Base-by-base conservation (phyloP, 1,140 invertebrate species). In the Drosophila pseudoananassae region DNA sequence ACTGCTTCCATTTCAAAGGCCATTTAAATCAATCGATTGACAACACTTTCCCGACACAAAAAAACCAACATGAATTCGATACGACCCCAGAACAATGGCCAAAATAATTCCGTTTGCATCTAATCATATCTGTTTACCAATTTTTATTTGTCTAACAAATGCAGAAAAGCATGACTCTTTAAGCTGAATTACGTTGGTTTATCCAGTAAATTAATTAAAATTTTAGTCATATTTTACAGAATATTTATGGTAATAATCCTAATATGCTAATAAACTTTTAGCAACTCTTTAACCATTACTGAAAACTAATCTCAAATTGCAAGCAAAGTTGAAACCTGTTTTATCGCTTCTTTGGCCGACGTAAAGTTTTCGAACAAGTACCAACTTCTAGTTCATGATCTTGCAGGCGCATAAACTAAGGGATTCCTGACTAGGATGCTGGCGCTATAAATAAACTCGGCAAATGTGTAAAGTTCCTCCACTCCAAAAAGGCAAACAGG, bases 391-490 rank as follows among this genome's bases (percentile, higher is more conserved):
- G 15, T 71, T 59, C 54, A 59, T 46, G 71, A 56, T 55, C 46
- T 65, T 46, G 25, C 47, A 51, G 23, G 27, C 45, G 71, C 71
- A 75, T 75, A 65, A 65, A 74, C 70, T 40, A 55, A 12, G 52
- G 8, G 25, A 33, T 12, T 49, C 36, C 68, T 51, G 58, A 57
- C 74, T 25, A 40, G 66, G 68, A 72, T 78, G 60, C 12, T 53
- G 50, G 36, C 6, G 78, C 75, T 75, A 82, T 88, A 83, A 88
- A 87, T 82, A 87, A 76, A 64, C 57, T 43, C 64, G 76, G 56
- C 76, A 89, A 87, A 87, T 89, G 82, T 83, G 78, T 72, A 87
- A 87, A 89, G 76, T 87, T 87, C 63, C 54, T 47, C 47, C 58
- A 52, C 69, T 71, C 74, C 23, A 56, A 49, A 68, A 46, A 49